Percentiles rank a stretch among this genome's conserved stretches.
Evolutionary conservation across 37 sponge, comb jelly and placozoan genomes (phyloP).

Genomic region (Geodia barretti): DNA sequence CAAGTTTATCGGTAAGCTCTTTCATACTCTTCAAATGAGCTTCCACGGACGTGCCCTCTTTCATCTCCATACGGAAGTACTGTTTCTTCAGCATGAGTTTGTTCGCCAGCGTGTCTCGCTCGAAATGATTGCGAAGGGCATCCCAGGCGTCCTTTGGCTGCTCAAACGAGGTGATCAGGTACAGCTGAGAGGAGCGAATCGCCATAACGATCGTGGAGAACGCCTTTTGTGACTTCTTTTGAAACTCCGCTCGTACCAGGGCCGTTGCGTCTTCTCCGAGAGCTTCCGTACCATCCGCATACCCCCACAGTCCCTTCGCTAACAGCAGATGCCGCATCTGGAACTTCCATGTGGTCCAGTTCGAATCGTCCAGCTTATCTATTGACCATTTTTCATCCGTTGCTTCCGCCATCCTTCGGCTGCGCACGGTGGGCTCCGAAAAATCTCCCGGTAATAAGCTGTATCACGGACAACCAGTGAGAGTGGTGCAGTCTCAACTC

Average conservation of each 20-base stretch:
- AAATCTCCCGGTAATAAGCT: too few relatives aligned
- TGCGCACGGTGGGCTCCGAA: too few relatives aligned
- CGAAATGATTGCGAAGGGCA: conserved; percentile 26
- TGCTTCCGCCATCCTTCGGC: too few relatives aligned
- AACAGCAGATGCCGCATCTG: conserved; percentile 17
- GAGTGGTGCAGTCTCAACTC: too few relatives aligned
- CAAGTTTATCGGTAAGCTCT: conserved; percentile 25
- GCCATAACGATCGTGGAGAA: conserved; percentile 18
- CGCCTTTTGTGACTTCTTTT: conserved; percentile 21
- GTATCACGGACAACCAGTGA: too few relatives aligned
- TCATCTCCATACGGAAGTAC: conserved; percentile 31
- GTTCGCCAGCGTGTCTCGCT: conserved; percentile 29
- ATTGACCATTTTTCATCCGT: conserved; percentile 32
- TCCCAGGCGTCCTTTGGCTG: conserved; percentile 8
- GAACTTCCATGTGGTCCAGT: conserved; percentile 52
- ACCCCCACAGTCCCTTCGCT: conserved; percentile 25
- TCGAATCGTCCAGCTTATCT: conserved; percentile 26
- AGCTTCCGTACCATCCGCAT: conserved; percentile 16
- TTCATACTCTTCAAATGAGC: conserved; percentile 34
- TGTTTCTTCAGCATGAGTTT: conserved; percentile 15
- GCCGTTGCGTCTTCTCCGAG: conserved; percentile 15
- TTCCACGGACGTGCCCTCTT: conserved; percentile 24
- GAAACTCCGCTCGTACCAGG: neutral
- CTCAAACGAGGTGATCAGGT: conserved; percentile 22
- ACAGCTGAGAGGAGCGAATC: conserved; percentile 18